phyloP scores from a whole-genome alignment of 2,797 vertebrate genomes.

The Chrysocyon brachyurus region DNA sequence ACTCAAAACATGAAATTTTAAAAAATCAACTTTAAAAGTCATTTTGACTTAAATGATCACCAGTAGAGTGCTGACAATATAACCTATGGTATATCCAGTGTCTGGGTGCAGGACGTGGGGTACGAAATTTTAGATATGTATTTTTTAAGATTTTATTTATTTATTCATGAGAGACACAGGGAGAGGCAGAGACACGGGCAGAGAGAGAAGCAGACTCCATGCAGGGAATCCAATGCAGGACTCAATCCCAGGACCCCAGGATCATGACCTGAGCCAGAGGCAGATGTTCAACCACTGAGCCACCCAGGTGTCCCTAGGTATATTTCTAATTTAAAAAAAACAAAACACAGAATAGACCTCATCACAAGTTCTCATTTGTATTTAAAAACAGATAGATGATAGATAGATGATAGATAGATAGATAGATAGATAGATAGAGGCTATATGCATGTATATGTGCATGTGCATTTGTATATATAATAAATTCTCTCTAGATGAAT shows the following conservation, averaged over 20 bases:
- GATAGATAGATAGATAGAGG: no score
- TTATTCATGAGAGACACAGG: no score
- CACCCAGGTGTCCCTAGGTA: no score
- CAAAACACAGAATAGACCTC: background rate
- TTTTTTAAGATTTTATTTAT: no score
- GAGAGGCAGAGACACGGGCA: no score
- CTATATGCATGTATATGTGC: background rate
- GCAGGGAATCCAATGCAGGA: no score
- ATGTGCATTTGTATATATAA: background rate
- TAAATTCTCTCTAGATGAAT: slow-evolving; percentile 1
- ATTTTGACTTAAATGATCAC: slow-evolving; percentile 3
- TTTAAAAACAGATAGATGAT: background rate
- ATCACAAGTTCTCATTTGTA: background rate
- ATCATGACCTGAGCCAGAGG: no score
- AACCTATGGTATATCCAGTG: background rate
- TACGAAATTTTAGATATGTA: background rate
- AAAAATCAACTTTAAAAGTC: background rate
- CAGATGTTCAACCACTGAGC: no score
- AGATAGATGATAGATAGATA: background rate
- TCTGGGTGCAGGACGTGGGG: background rate
- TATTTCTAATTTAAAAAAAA: background rate
- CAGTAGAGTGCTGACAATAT: background rate
- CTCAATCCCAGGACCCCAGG: no score
- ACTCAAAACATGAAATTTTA: background rate
- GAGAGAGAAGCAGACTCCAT: no score